Conservation (phyloP, 2,113 vertebrate genomes). For the Lophotis ruficrista region DNA sequence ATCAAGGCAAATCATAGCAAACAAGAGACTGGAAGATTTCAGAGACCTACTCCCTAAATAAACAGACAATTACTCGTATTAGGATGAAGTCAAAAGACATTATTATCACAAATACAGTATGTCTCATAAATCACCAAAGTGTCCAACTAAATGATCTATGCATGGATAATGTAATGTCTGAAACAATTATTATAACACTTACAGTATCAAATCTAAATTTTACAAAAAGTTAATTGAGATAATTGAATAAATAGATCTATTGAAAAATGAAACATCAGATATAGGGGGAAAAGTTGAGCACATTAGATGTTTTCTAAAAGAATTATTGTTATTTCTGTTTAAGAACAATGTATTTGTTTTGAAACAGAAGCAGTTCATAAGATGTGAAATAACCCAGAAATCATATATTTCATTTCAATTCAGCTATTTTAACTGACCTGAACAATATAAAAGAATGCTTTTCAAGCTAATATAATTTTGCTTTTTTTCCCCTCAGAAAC, state of each 20-base stretch:
- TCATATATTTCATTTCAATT: background rate
- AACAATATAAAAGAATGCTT: background rate
- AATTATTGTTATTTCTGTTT: background rate
- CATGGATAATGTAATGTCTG: background rate
- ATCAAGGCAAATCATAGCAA: constrained; percentile 25
- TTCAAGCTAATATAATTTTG: background rate
- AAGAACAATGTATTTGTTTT: background rate
- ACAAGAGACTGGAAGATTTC: background rate
- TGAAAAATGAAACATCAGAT: background rate
- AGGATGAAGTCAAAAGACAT: background rate
- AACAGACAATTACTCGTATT: background rate
- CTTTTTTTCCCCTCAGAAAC: background rate
- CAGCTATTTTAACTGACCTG: background rate
- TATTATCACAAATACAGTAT: background rate
- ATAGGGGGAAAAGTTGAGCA: background rate
- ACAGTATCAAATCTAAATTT: background rate
- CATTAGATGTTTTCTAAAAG: background rate
- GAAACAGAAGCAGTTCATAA: background rate
- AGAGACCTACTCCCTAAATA: background rate
- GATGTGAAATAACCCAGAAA: background rate
- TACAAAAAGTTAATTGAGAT: background rate
- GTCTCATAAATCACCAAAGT: background rate
- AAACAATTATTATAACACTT: background rate
- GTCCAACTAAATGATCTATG: background rate
- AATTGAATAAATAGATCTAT: background rate